phyloP scores from a whole-genome alignment of 1,140 invertebrate genomes.

The Manduca sexta region DNA sequence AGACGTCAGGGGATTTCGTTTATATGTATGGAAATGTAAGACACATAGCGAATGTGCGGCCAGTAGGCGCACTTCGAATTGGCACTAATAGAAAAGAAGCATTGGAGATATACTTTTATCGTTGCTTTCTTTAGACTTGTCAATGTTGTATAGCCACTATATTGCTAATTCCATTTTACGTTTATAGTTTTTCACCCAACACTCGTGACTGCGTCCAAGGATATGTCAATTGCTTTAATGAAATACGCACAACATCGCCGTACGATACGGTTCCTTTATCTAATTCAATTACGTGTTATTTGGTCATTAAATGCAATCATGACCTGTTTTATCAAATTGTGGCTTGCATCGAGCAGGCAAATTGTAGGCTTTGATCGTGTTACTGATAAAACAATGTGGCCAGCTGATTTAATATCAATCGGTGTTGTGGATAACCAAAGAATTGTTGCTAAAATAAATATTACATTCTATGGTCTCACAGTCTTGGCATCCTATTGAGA shows the following conservation, averaged over 20 bases:
- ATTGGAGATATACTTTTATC: no score
- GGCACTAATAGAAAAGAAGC: no score
- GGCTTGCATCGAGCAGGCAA: conserved; percentile 6
- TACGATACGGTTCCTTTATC: conserved; percentile 47
- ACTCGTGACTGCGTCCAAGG: conserved; percentile 47
- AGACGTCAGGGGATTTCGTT: no score
- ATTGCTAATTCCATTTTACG: no score
- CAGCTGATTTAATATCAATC: neutral
- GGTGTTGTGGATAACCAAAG: neutral
- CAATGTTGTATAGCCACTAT: no score
- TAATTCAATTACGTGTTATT: conserved; percentile 60
- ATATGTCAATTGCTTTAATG: conserved; percentile 40
- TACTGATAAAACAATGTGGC: neutral
- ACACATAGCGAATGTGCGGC: no score
- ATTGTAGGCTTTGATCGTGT: conserved; percentile 3
- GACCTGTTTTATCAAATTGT: conserved; percentile 40
- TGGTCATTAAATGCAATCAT: conserved; percentile 53
- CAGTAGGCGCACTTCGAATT: no score
- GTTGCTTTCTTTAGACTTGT: no score
- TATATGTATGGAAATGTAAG: no score
- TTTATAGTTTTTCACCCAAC: no score
- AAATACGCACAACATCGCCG: conserved; percentile 27
- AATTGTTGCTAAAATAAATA: neutral
- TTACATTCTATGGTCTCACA: no score
- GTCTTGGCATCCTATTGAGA: no score